Conservation (phyloP, 2,888 invertebrate species). For the Latrodectus hesperus region DNA sequence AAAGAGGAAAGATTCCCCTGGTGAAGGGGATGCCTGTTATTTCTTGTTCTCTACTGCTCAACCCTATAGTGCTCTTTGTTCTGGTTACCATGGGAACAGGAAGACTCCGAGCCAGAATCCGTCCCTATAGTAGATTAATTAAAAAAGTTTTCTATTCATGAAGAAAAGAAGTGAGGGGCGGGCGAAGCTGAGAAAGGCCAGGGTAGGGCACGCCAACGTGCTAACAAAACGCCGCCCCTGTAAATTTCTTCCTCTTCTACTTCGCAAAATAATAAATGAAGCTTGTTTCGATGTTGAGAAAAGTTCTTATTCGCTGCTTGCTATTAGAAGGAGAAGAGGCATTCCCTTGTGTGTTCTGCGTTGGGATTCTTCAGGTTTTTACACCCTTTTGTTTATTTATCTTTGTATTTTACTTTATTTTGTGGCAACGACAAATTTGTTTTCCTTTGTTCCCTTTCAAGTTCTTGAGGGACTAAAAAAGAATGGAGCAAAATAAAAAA, state of each 20-base stretch:
- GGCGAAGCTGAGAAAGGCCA: conserved; percentile 46
- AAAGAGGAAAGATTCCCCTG: background rate
- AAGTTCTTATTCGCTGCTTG: conserved; percentile 52
- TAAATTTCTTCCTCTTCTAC: conserved; percentile 35
- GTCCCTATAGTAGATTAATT: conserved; percentile 64
- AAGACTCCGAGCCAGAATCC: conserved; percentile 51
- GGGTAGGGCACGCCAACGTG: conserved; percentile 38
- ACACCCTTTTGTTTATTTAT: conserved; percentile 66
- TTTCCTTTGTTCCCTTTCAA: conserved; percentile 63
- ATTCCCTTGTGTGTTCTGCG: conserved; percentile 31
- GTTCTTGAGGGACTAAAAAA: conserved; percentile 39
- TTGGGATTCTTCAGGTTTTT: conserved; percentile 44
- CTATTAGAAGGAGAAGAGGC: conserved; percentile 6
- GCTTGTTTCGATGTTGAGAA: conserved; percentile 65
- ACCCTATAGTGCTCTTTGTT: conserved; percentile 55
- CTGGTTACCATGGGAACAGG: conserved; percentile 49
- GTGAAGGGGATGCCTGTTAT: conserved; percentile 46
- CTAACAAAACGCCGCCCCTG: conserved; percentile 53
- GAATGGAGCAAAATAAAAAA: conserved; percentile 27
- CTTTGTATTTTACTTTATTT: conserved; percentile 65
- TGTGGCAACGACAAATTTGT: conserved; percentile 67
- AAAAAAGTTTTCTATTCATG: conserved; percentile 69
- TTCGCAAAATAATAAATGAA: conserved; percentile 67
- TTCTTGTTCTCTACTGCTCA: conserved; percentile 54
- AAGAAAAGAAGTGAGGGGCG: conserved; percentile 27